Evolutionary conservation across 2,797 vertebrate genomes (phyloP).

Genomic region (Myotis myotis): DNA sequence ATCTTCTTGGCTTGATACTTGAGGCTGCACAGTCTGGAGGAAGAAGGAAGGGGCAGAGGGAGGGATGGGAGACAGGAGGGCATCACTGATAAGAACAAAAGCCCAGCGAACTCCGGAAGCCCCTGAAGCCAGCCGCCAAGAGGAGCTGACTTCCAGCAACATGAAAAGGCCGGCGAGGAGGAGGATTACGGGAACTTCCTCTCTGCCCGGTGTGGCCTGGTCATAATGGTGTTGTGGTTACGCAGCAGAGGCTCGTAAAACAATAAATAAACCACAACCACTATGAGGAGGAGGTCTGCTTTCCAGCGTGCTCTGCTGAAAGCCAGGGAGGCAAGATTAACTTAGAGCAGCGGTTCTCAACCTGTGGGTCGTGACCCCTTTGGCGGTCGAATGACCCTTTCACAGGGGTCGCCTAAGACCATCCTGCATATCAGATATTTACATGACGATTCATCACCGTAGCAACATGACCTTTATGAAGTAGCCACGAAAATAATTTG

Average conservation of each 20-base stretch:
- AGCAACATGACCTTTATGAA: too few relatives aligned
- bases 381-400: too few relatives aligned
- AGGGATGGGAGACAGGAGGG: constrained; percentile 61
- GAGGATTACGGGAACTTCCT: constrained; percentile 71
- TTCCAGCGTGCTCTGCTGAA: background rate
- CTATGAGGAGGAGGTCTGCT: background rate
- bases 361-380: too few relatives aligned
- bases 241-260: constrained; percentile 62
- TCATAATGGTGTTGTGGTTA: constrained; percentile 63
- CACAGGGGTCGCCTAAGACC: too few relatives aligned
- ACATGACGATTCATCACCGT: too few relatives aligned
- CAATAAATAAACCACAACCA: constrained; percentile 69
- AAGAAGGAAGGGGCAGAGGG: constrained; percentile 58
- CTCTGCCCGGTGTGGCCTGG: background rate
- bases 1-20: background rate
- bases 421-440: too few relatives aligned
- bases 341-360: background rate
- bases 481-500: too few relatives aligned
- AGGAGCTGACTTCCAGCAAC: constrained; percentile 64
- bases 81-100: constrained; percentile 70
- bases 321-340: background rate
- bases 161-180: constrained; percentile 51
- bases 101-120: constrained; percentile 58
- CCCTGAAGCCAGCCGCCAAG: background rate
- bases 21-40: constrained; percentile 30